phyloP scores from a whole-genome alignment of 1,140 invertebrate genomes.

The Calephelis virginiensis region DNA sequence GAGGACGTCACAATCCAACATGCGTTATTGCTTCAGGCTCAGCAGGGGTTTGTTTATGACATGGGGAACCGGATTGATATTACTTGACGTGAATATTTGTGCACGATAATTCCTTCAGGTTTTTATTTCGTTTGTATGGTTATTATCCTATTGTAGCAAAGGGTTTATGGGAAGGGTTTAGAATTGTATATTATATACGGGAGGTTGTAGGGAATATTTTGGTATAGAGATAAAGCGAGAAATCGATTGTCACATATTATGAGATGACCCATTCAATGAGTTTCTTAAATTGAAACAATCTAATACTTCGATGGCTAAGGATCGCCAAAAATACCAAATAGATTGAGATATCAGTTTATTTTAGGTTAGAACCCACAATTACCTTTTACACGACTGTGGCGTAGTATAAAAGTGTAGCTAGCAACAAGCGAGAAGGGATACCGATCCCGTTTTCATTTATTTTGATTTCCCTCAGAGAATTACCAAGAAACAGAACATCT shows the following conservation, averaged over 20 bases:
- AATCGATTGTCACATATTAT: background rate
- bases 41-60: constrained; percentile 16
- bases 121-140: constrained; percentile 11
- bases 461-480: too few relatives aligned
- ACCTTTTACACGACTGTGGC: too few relatives aligned
- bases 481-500: too few relatives aligned
- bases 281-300: too few relatives aligned
- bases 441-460: too few relatives aligned
- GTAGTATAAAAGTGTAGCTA: too few relatives aligned
- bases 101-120: constrained; percentile 9
- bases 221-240: background rate
- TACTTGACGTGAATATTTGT: constrained; percentile 16
- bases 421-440: too few relatives aligned
- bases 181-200: background rate
- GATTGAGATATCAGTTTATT: too few relatives aligned
- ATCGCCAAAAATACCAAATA: too few relatives aligned
- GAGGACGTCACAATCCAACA: constrained; percentile 9
- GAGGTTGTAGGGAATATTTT: background rate
- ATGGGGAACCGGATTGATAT: constrained; percentile 9
- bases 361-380: too few relatives aligned
- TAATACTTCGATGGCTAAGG: too few relatives aligned
- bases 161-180: constrained; percentile 11
- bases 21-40: constrained; percentile 6
- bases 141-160: constrained; percentile 8
- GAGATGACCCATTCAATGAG: too few relatives aligned